Evolutionary conservation across 2,113 vertebrate species (phyloP).

Genomic region (Potamarius usumacintae): DNA sequence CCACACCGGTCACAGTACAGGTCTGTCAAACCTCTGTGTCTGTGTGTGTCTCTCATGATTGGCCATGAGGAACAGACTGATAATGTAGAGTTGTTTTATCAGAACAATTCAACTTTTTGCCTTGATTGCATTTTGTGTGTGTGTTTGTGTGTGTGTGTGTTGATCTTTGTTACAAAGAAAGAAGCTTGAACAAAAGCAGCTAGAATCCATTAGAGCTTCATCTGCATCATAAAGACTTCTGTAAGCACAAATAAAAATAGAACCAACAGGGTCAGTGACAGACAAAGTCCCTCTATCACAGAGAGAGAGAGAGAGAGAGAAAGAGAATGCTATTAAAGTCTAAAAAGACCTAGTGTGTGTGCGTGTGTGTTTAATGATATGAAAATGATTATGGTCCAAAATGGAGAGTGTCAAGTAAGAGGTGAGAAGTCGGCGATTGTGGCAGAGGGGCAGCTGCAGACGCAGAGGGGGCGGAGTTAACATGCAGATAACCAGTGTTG

Average conservation of each 20-base stretch:
- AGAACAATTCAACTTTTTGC: neutral
- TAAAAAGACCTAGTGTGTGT: too few species aligned
- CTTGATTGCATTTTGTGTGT: neutral
- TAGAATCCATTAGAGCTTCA: conserved; percentile 29
- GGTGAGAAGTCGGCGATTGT: too few species aligned
- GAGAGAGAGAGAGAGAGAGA: neutral
- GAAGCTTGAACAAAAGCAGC: conserved; percentile 11
- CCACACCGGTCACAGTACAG: too few species aligned
- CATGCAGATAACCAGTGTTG: too few species aligned
- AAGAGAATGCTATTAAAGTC: neutral
- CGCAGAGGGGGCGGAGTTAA: too few species aligned
- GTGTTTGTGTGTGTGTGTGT: conserved; percentile 15
- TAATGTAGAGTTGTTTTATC: neutral
- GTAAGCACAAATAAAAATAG: neutral
- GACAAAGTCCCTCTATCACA: neutral
- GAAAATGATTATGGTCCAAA: too few species aligned
- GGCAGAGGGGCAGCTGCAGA: too few species aligned
- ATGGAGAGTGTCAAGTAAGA: too few species aligned
- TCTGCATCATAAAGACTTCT: conserved; percentile 32
- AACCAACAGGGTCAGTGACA: neutral
- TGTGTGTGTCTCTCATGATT: neutral
- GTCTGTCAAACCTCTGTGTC: neutral
- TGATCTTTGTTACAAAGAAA: neutral
- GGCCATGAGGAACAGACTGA: neutral
- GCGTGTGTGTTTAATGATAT: too few species aligned